Base-by-base conservation (phyloP, 2,113 vertebrate genomes). In the Struthio camelus region DNA sequence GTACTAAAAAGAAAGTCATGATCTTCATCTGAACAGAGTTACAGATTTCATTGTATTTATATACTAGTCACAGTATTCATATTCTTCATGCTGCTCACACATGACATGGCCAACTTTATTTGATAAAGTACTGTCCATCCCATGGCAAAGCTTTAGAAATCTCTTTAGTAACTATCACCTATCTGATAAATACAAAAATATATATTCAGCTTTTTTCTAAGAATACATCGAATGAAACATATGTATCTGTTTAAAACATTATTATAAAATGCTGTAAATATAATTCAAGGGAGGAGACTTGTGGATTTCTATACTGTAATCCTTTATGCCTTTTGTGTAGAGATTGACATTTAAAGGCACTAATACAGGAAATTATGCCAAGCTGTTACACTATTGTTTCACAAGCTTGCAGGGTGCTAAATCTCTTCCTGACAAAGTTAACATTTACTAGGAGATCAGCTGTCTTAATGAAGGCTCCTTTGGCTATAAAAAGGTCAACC, bases 361-460 rank as follows among this genome's bases (percentile, higher is more conserved):
- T 71, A 67, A 58, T 16, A 79, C 53, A 93, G 28, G n/a, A 77
- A 96, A 66, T 6, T 0, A 48, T 62, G 24, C 59, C 25, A 87
- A 65, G 30, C 7, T 84, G 10, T 75, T 85, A 22, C 10, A 25
- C 14, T 27, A 11, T 17, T 78, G 7, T 94, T 80, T 92, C 38
- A 62, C 44, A 56, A 48, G 71, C 61, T 75, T 61, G 7, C 20
- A 54, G 24, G 4, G 3, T 51, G 51, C 44, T 72, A 69, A 89
- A 89, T 42, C 44, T 94, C 58, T 96, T 96, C 28, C 73, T 87
- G 80, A 92, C n/a, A 91, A 95, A 77, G 22, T 75, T 66, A 87
- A 69, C 30, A 72, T 94, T 82, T 85, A 83, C 36, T 92, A 89
- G 90, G 73, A 88, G 71, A 81, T 67, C 53, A 72, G 28, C 32